These are phyloP conservation scores for Apamea crenata DNA, from an alignment of 2,888 invertebrate genomes.

Conservation along the genomic window DNA sequence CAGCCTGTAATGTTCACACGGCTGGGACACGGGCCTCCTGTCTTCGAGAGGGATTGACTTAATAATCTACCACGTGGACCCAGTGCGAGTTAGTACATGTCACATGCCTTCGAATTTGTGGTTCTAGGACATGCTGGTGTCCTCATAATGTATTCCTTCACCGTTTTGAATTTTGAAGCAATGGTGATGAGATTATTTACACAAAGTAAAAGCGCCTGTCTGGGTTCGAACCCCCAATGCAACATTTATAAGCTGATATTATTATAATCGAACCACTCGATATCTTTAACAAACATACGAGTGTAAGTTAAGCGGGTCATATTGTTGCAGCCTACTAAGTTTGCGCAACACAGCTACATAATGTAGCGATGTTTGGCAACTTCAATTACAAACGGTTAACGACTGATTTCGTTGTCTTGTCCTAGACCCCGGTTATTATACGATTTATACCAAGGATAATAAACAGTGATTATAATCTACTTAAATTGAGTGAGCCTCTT, in stretches of 20 bases:
- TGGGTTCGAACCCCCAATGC: not conserved
- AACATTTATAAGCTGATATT: not conserved
- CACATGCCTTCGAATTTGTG: too few relatives aligned
- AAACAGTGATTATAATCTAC: slow-evolving; percentile 66
- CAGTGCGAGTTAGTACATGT: too few relatives aligned
- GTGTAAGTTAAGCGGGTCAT: slow-evolving; percentile 65
- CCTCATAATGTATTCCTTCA: not conserved
- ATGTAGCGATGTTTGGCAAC: slow-evolving; percentile 70
- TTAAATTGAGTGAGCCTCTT: slow-evolving; percentile 48
- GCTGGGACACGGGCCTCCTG: not conserved
- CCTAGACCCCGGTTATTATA: slow-evolving; percentile 76
- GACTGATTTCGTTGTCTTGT: slow-evolving; percentile 70
- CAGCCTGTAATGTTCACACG: not conserved
- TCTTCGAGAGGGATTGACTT: not conserved
- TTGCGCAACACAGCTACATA: slow-evolving; percentile 73
- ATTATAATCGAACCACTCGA: slow-evolving; percentile 11
- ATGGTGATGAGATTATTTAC: not conserved
- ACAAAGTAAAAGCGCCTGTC: not conserved
- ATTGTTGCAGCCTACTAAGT: slow-evolving; percentile 75
- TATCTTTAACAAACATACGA: slow-evolving; percentile 39
- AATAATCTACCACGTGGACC: not conserved
- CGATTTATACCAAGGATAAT: slow-evolving; percentile 63
- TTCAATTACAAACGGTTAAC: slow-evolving; percentile 70
- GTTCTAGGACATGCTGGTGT: not conserved
- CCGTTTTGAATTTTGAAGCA: not conserved